Percentiles rank a stretch among this genome's conserved stretches.
These are phyloP conservation scores for Glossosoma conforme DNA, from an alignment of 1,140 invertebrate genomes.

Conservation along the genomic window DNA sequence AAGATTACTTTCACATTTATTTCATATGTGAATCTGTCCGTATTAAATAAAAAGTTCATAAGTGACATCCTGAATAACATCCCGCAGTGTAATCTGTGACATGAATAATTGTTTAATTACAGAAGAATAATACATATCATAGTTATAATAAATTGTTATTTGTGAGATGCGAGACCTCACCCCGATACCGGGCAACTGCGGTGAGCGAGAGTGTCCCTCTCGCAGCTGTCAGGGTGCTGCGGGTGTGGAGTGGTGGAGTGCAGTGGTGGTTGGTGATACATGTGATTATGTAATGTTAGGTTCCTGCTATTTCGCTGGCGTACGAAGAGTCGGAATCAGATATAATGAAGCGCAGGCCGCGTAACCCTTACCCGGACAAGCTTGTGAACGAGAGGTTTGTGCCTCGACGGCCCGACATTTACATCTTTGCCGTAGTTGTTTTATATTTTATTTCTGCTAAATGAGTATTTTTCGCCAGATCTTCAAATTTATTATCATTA, in stretches of 20 bases:
- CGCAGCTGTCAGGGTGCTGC: neutral
- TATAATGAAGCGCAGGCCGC: conserved; percentile 98
- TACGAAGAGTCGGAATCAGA: conserved; percentile 98
- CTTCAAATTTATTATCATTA: conserved; percentile 24
- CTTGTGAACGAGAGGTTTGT: conserved; percentile 91
- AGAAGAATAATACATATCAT: too few species aligned
- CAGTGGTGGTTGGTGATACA: neutral
- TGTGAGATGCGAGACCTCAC: too few species aligned
- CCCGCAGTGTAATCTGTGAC: too few species aligned
- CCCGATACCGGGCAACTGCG: too few species aligned
- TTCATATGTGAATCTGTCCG: too few species aligned
- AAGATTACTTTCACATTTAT: too few species aligned
- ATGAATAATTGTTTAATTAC: too few species aligned
- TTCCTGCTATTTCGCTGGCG: conserved; percentile 97
- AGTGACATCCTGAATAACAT: too few species aligned
- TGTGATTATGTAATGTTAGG: conserved; percentile 51
- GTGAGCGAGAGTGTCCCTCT: too few species aligned
- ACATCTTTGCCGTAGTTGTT: conserved; percentile 24
- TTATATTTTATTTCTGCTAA: conserved; percentile 28
- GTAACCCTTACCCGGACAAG: conserved; percentile 93
- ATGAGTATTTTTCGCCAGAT: conserved; percentile 28
- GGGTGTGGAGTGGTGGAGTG: neutral
- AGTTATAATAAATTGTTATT: too few species aligned
- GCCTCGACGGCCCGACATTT: conserved; percentile 17
- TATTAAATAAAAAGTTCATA: too few species aligned